Evolutionary conservation across 2,888 invertebrate genomes (phyloP).

Genomic region (Palloptera scutellata): DNA sequence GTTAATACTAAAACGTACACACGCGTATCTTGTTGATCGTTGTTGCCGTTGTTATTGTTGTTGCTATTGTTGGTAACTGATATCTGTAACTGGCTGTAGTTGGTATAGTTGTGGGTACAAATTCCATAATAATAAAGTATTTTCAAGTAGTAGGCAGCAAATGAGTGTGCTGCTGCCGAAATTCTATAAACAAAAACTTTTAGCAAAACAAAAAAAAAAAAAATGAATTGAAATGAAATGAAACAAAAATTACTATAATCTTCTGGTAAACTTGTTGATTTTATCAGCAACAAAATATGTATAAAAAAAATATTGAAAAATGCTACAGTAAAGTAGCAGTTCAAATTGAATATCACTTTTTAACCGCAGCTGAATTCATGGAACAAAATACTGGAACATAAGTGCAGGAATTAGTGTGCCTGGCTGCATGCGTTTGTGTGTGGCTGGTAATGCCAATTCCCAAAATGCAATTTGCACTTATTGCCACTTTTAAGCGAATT

Average conservation of each 20-base stretch:
- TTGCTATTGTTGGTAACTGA: neutral
- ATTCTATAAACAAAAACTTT: constrained; percentile 11
- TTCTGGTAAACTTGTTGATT: constrained; percentile 29
- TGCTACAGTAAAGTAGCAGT: neutral
- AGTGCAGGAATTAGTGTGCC: neutral
- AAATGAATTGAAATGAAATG: too few relatives aligned
- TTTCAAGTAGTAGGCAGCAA: neutral
- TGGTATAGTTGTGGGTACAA: constrained; percentile 8
- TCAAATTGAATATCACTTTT: neutral
- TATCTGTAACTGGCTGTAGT: too few relatives aligned
- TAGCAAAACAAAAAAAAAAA: neutral
- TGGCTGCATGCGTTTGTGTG: neutral
- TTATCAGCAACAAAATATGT: constrained; percentile 1
- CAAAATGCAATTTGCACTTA: constrained; percentile 27
- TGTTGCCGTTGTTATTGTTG: constrained; percentile 16
- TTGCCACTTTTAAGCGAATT: constrained; percentile 22
- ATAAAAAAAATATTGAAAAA: neutral
- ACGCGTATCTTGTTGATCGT: constrained; percentile 7
- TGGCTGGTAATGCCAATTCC: constrained; percentile 15
- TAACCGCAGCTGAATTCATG: neutral
- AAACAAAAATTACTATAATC: constrained; percentile 25
- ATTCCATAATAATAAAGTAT: constrained; percentile 17
- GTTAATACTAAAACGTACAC: constrained; percentile 19
- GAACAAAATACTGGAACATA: neutral
- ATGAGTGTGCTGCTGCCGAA: too few relatives aligned